These are phyloP conservation scores for Lophius piscatorius DNA, from an alignment of 2,113 vertebrate genomes.

Conservation along the genomic window DNA sequence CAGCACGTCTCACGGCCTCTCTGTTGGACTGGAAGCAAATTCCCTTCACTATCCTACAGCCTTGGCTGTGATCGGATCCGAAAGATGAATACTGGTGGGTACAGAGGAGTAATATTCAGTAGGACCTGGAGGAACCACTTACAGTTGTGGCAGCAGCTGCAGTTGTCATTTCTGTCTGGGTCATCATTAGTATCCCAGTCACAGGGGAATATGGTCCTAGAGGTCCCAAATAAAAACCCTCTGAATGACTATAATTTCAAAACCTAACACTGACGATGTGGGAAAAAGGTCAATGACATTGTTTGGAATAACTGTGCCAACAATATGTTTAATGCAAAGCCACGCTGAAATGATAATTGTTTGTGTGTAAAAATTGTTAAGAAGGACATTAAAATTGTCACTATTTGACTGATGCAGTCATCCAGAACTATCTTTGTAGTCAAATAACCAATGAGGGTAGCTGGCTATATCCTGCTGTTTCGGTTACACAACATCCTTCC, in stretches of 20 bases:
- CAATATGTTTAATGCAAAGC: not conserved
- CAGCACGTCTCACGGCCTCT: not conserved
- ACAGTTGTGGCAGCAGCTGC: conserved; percentile 60
- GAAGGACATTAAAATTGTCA: not conserved
- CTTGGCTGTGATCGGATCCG: conserved; percentile 40
- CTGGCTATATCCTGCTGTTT: conserved; percentile 42
- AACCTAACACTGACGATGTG: conserved; percentile 28
- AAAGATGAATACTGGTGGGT: conserved; percentile 31
- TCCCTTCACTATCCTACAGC: conserved; percentile 31
- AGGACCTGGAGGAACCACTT: conserved; percentile 56
- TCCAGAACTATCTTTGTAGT: conserved; percentile 32
- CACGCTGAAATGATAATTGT: not conserved
- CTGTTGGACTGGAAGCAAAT: conserved; percentile 21
- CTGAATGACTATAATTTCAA: conserved; percentile 37
- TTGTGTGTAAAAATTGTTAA: too few relatives aligned
- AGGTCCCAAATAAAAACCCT: conserved; percentile 43
- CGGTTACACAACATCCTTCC: conserved; percentile 45
- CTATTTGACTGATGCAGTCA: not conserved
- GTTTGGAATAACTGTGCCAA: not conserved
- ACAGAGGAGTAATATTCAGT: conserved; percentile 4
- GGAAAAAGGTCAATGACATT: conserved; percentile 10
- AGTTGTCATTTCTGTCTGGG: conserved; percentile 45
- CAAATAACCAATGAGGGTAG: conserved; percentile 33
- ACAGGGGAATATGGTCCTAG: conserved; percentile 56
- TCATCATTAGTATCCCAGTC: conserved; percentile 69